Percentiles rank a stretch among this genome's conserved stretches.
phyloP scores from a whole-genome alignment of 2,797 vertebrate genomes.

The Danio tinwini region DNA sequence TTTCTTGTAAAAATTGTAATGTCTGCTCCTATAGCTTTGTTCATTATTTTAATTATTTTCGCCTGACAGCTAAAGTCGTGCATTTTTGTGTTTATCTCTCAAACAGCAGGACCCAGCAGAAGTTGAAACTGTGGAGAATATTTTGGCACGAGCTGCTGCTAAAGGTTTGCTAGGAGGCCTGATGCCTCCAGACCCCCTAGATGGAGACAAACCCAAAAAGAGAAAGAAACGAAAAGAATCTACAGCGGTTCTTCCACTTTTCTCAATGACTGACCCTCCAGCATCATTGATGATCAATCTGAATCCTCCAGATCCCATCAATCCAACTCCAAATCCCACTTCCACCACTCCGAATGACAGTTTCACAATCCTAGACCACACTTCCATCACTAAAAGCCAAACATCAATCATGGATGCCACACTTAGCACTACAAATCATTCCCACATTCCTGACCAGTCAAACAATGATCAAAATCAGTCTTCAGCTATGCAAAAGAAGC shows the following conservation, averaged over 20 bases:
- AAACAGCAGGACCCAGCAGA: conserved; percentile 81
- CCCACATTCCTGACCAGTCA: background rate
- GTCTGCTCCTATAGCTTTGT: too few species aligned
- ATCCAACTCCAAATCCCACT: background rate
- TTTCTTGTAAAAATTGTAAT: too few species aligned
- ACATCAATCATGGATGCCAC: background rate
- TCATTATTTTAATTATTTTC: too few species aligned
- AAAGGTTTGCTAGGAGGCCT: conserved; percentile 83
- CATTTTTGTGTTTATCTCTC: conserved; percentile 35
- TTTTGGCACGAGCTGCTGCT: conserved; percentile 84
- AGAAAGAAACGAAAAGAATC: conserved; percentile 25
- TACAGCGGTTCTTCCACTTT: background rate
- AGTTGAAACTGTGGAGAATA: conserved; percentile 79
- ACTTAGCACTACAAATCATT: conserved; percentile 49
- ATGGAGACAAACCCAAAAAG: conserved; percentile 11
- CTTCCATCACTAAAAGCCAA: background rate
- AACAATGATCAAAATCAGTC: conserved; percentile 48
- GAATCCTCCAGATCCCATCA: background rate
- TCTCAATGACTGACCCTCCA: background rate
- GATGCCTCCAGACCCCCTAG: conserved; percentile 43
- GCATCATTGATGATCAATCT: background rate
- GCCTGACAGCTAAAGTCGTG: background rate
- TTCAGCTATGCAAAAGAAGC: background rate
- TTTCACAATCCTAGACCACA: conserved; percentile 8
- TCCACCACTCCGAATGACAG: background rate